Evolutionary conservation across 2,888 invertebrate species (phyloP), one percentile per base, ranked within the genome.

Genomic region (Meiosimyza platycephala): DNA sequence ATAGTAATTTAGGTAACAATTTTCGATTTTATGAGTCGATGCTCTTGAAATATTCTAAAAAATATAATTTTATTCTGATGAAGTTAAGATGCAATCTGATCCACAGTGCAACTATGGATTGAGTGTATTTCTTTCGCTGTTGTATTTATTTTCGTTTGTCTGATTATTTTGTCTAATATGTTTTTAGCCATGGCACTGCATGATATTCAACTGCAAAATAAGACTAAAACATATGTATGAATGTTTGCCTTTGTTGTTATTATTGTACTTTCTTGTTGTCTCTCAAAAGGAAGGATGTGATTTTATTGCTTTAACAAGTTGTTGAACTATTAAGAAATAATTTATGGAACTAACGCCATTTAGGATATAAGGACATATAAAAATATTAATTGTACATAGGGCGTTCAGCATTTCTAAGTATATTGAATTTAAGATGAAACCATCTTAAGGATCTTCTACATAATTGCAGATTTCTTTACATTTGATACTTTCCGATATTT

Each of bases 131-230:
- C 40, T 68, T 47, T 59, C 16, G 69, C 33, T 13, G 60, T 62
- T 62, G 54, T 62, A 54, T 54, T 52, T 63, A 63, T 63, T 70
- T 70, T 70, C 70, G 63, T 63, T 70, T 62, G 70, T 69, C 70
- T 70, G 70, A 70, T 70, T 63, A 70, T 70, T 70, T 70, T 63
- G 70, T 70, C 63, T 70, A 70, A 70, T 70, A 70, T 70, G 70
- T 63, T 54, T 62, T 62, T 70, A 18, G 40, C 52, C 57, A 57
- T 67, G 47, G 47, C 62, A 12, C 69, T 52, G 63, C 62, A 62
- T 70, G 63, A 54, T 55, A 52, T 62, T 63, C 54, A 63, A 70
- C 70, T 70, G 70, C 54, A 70, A 63, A 70, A 70, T 63, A 70
- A 70, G 47, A 62, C 47, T 11, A 70, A 68, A 63, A 62, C 47